Percentiles rank a stretch among this genome's conserved stretches.
phyloP scores from a whole-genome alignment of 2,797 vertebrate genomes.

The Morus bassanus region DNA sequence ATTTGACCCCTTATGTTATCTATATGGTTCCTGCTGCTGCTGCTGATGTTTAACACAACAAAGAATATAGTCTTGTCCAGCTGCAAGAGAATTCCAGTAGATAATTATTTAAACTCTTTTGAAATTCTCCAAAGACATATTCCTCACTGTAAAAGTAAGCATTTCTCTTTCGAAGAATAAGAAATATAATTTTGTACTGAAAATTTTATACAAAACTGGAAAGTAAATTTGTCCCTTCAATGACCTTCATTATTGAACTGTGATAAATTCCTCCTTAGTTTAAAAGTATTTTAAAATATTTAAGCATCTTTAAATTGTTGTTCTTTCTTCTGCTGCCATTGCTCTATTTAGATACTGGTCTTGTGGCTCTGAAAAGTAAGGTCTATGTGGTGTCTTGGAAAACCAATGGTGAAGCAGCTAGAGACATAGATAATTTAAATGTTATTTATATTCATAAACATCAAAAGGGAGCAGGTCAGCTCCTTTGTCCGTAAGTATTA shows the following conservation, averaged over 20 bases:
- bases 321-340: not conserved
- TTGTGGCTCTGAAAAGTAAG: not conserved
- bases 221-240: not conserved
- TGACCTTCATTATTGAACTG: not conserved
- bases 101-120: not conserved
- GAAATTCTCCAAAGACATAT: not conserved
- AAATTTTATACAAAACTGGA: not conserved
- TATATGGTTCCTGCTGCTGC: not conserved
- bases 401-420: not conserved
- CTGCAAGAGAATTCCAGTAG: not conserved
- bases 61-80: not conserved
- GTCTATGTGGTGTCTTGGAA: not conserved
- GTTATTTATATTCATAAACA: not conserved
- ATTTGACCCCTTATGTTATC: not conserved
- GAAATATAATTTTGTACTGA: not conserved
- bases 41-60: not conserved
- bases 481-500: not conserved
- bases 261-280: not conserved
- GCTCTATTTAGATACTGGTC: not conserved
- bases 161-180: not conserved
- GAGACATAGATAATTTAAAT: not conserved
- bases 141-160: not conserved
- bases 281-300: not conserved
- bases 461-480: not conserved
- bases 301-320: not conserved